A percentile compares a stretch with the other conserved stretches of the same genome.
Evolutionary conservation across 1,140 invertebrate genomes (phyloP).

Genomic region (Colletes gigas): DNA sequence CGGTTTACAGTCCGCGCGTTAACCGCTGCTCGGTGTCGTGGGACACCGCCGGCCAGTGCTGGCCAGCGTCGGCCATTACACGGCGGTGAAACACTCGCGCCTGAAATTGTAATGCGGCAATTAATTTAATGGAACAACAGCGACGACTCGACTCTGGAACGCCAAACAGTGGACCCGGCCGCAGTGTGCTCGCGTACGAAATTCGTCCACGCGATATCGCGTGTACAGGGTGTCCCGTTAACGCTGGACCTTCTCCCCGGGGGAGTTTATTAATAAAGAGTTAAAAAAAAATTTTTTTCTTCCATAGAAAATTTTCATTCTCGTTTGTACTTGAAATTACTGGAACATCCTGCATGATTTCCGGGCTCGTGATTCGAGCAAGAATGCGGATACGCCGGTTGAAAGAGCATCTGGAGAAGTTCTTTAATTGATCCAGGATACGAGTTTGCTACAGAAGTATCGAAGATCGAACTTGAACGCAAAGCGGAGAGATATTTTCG

Average conservation of each 20-base stretch:
- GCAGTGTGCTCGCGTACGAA: not conserved
- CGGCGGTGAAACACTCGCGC: conserved; percentile 3
- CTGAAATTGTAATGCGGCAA: conserved; percentile 22
- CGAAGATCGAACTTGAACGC: no score
- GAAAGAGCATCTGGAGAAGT: conserved; percentile 34
- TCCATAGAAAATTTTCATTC: no score
- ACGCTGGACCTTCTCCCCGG: no score
- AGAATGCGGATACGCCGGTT: conserved; percentile 48
- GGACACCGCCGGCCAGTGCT: conserved; percentile 7
- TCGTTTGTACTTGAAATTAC: no score
- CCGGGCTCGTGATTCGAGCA: conserved; percentile 15
- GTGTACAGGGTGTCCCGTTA: not conserved
- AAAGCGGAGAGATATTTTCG: no score
- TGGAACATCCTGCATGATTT: conserved; percentile 12
- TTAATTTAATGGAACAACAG: conserved; percentile 27
- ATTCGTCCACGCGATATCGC: not conserved
- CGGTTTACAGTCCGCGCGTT: not conserved
- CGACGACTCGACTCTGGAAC: not conserved
- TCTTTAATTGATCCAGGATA: conserved; percentile 57
- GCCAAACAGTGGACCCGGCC: no score
- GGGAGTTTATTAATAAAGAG: no score
- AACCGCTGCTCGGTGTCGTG: not conserved
- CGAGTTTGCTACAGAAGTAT: no score
- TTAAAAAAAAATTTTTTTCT: no score
- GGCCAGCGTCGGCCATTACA: not conserved